phyloP scores from a whole-genome alignment of 2,888 invertebrate genomes.

The Tachina grossa region DNA sequence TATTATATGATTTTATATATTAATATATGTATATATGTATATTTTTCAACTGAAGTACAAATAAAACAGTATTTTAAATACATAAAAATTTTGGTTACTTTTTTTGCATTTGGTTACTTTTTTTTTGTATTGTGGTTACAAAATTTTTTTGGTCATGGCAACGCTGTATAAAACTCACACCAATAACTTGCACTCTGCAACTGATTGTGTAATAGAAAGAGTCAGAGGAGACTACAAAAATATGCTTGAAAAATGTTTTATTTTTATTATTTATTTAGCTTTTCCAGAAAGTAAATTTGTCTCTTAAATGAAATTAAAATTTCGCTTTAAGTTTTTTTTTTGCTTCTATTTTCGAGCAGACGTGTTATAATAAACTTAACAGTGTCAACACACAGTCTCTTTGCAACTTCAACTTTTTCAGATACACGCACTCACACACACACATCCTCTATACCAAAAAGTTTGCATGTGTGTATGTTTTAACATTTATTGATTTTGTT shows the following conservation, averaged over 20 bases:
- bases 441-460: too few relatives aligned
- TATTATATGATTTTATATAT: too few relatives aligned
- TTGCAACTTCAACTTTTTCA: not conserved
- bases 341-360: conserved; percentile 17
- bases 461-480: not conserved
- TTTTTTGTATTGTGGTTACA: too few relatives aligned
- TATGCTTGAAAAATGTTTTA: not conserved
- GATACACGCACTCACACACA: not conserved
- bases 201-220: not conserved
- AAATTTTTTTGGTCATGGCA: too few relatives aligned
- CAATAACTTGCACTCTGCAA: not conserved
- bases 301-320: not conserved
- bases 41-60: too few relatives aligned
- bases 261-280: not conserved
- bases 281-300: conserved; percentile 1
- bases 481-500: conserved; percentile 25
- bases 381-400: conserved; percentile 20
- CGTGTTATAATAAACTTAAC: conserved; percentile 42
- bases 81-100: too few relatives aligned
- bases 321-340: not conserved
- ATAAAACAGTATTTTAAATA: too few relatives aligned
- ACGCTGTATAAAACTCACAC: too few relatives aligned
- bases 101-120: too few relatives aligned
- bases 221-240: too few relatives aligned
- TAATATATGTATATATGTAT: too few relatives aligned